A percentile compares a stretch with the other conserved stretches of the same genome.
Evolutionary conservation across 2,113 vertebrate species (phyloP).

Genomic region (Aegotheles bennettii): DNA sequence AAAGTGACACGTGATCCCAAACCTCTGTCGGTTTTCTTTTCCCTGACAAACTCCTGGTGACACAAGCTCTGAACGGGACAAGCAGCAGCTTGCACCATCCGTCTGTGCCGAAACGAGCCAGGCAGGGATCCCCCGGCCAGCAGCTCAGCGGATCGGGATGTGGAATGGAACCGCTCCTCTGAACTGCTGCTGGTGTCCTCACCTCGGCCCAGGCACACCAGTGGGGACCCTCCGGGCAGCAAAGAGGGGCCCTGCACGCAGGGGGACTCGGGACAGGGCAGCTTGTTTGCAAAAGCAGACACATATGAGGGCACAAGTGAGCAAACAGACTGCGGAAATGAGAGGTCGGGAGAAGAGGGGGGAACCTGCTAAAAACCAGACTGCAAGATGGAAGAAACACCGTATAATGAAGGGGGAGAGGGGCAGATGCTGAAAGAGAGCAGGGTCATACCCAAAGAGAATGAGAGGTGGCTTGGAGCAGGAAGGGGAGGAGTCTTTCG

Average conservation of each 20-base stretch:
- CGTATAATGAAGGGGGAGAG: not conserved
- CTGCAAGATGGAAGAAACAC: not conserved
- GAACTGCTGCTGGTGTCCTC: not conserved
- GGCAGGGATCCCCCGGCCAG: not conserved
- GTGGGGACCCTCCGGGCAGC: not conserved
- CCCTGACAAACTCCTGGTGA: slow-evolving; percentile 1
- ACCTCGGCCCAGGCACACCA: not conserved
- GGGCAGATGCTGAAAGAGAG: not conserved
- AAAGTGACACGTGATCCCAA: not conserved
- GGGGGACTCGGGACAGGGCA: not conserved
- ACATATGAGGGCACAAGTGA: not conserved
- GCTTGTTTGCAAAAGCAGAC: not conserved
- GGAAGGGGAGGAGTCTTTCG: slow-evolving; percentile 65
- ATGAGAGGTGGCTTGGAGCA: slow-evolving; percentile 43
- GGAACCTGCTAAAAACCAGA: not conserved
- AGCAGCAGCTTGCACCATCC: not conserved
- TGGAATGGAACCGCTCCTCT: rapidly evolving
- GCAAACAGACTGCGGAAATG: not conserved
- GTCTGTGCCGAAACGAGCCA: not conserved
- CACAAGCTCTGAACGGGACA: not conserved
- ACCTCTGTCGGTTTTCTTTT: not conserved
- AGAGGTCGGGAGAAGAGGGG: not conserved
- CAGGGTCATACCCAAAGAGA: slow-evolving; percentile 51
- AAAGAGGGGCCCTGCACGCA: not conserved
- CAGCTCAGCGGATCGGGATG: not conserved